Evolutionary conservation across 2,113 vertebrate species (phyloP).

Genomic region (Scalopus aquaticus): DNA sequence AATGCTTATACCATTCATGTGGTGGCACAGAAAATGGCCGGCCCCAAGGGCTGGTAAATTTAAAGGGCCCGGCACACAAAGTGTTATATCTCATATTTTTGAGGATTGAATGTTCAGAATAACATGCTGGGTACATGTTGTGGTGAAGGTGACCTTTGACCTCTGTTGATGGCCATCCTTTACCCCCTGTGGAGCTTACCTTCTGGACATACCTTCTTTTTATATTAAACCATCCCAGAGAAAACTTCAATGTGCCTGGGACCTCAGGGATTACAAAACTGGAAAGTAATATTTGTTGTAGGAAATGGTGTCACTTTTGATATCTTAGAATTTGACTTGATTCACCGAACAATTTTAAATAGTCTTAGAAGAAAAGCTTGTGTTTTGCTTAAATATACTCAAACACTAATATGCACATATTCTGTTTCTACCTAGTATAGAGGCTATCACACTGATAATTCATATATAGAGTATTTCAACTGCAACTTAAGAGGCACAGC

Average conservation of each 20-base stretch:
- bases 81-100: not conserved
- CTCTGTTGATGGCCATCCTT: not conserved
- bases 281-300: not conserved
- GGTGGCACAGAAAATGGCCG: too few species aligned
- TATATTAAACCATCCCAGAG: not conserved
- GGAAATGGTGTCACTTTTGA: not conserved
- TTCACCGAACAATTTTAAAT: not conserved
- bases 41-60: too few species aligned
- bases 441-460: not conserved
- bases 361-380: not conserved
- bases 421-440: not conserved
- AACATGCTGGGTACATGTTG: not conserved
- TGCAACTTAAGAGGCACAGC: not conserved
- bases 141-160: not conserved
- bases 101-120: not conserved
- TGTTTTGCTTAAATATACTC: not conserved
- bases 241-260: not conserved
- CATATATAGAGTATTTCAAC: not conserved
- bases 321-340: not conserved
- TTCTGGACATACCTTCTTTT: not conserved
- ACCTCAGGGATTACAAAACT: not conserved
- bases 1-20: too few species aligned
- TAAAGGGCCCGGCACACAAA: too few species aligned
- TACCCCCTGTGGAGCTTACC: not conserved
- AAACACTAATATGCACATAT: not conserved